Percentiles rank a stretch among this genome's conserved stretches.
These are phyloP conservation scores for Melanocharis versteri DNA, from an alignment of 2,113 vertebrate genomes.

Conservation along the genomic window DNA sequence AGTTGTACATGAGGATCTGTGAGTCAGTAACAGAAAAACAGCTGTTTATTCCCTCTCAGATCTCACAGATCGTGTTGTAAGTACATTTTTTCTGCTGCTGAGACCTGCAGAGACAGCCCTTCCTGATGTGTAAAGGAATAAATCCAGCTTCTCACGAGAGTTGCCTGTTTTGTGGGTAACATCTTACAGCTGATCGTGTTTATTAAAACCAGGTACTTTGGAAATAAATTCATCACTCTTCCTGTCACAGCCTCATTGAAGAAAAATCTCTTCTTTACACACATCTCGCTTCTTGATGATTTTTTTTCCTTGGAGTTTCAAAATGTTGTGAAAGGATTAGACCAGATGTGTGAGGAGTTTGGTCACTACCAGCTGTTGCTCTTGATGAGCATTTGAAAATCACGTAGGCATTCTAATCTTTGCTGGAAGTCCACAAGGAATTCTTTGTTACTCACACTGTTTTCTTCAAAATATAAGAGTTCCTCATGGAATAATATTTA, in stretches of 20 bases:
- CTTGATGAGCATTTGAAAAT: constrained; percentile 2
- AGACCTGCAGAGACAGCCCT: not conserved
- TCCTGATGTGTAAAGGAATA: not conserved
- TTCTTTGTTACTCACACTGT: constrained; percentile 23
- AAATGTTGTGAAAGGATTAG: constrained; percentile 12
- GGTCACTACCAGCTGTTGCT: constrained; percentile 41
- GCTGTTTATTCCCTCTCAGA: not conserved
- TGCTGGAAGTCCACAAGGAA: constrained; percentile 19
- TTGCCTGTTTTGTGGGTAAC: not conserved
- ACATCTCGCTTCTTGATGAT: not conserved
- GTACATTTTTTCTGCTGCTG: not conserved
- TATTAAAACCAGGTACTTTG: not conserved
- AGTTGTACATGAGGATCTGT: not conserved
- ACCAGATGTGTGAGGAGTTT: constrained; percentile 43
- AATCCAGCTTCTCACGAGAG: not conserved
- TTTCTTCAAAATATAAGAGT: constrained; percentile 13
- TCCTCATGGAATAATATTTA: constrained; percentile 16
- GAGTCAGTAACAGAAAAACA: not conserved
- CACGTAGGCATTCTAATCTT: constrained; percentile 34
- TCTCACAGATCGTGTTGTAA: not conserved
- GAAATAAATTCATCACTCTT: not conserved
- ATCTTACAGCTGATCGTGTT: not conserved
- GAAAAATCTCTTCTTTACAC: not conserved
- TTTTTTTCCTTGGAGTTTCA: not conserved
- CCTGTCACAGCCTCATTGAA: not conserved